phyloP scores from a whole-genome alignment of 2,888 invertebrate genomes.

The Leptopilina drosophilae region DNA sequence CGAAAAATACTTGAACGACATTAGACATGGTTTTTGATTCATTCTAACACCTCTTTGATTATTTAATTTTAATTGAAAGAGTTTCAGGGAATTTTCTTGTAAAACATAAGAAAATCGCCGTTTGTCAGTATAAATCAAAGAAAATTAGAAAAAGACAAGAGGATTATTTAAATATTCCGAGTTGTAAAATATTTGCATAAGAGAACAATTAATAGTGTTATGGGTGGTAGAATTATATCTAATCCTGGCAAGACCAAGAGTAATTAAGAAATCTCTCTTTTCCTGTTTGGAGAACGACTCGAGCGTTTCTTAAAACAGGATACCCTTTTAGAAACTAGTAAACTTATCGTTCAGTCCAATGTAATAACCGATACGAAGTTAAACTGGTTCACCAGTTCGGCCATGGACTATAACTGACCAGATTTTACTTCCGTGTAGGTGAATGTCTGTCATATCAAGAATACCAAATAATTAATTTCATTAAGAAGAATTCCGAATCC shows the following conservation, averaged over 20 bases:
- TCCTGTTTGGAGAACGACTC: constrained; percentile 38
- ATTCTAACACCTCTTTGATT: constrained; percentile 29
- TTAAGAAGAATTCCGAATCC: too few relatives aligned
- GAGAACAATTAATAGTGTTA: too few relatives aligned
- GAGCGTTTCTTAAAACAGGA: constrained; percentile 50
- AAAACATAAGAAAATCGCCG: constrained; percentile 27
- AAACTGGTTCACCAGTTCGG: constrained; percentile 26
- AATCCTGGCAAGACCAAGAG: background rate
- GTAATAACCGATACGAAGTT: constrained; percentile 19
- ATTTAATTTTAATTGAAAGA: constrained; percentile 23
- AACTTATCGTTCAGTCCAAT: constrained; percentile 41
- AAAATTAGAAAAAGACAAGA: too few relatives aligned
- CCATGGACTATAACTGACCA: constrained; percentile 29
- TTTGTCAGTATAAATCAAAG: background rate
- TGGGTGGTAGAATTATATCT: background rate
- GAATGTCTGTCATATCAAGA: background rate
- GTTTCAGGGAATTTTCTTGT: constrained; percentile 1
- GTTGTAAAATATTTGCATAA: too few relatives aligned
- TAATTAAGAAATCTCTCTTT: constrained; percentile 3
- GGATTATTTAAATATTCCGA: too few relatives aligned
- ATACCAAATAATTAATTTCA: too few relatives aligned
- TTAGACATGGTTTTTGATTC: constrained; percentile 11
- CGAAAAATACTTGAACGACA: constrained; percentile 10
- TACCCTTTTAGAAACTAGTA: constrained; percentile 49
- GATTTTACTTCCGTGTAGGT: constrained; percentile 28